Conservation (phyloP, 1,140 invertebrate species). For the Macrostomum lignano region DNA sequence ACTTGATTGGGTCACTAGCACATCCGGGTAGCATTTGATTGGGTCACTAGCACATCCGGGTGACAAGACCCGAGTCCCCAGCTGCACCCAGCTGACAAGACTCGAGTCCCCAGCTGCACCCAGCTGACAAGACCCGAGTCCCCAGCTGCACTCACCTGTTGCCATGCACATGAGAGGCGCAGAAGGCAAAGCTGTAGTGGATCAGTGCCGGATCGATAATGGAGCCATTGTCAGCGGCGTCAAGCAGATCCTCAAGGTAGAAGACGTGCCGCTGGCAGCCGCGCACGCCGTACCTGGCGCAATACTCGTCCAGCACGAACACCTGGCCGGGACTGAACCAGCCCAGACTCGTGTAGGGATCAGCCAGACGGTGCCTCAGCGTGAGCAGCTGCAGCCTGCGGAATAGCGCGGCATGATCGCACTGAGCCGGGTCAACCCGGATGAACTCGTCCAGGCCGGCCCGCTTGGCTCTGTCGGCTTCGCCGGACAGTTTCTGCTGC, state of each 20-base stretch:
- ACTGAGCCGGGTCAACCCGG: conserved; percentile 80
- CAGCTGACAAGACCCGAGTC: too few relatives aligned
- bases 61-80: too few relatives aligned
- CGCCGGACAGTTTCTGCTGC: neutral
- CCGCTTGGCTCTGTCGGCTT: conserved; percentile 69
- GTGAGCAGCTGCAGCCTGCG: conserved; percentile 63
- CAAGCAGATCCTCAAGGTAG: conserved; percentile 75
- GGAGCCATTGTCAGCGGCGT: conserved; percentile 58
- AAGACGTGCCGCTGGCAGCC: conserved; percentile 81
- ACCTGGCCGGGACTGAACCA: conserved; percentile 98
- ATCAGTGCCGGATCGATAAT: conserved; percentile 93
- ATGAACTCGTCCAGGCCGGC: conserved; percentile 98
- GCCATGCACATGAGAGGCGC: conserved; percentile 87
- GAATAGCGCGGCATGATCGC: conserved; percentile 70
- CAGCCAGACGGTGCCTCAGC: conserved; percentile 70
- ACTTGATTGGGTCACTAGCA: too few relatives aligned
- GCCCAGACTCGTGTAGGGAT: conserved; percentile 85
- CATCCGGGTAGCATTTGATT: too few relatives aligned
- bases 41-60: too few relatives aligned
- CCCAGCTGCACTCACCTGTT: too few relatives aligned
- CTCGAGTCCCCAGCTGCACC: too few relatives aligned
- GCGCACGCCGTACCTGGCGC: conserved; percentile 74
- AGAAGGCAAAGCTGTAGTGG: conserved; percentile 93
- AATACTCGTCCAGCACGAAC: conserved; percentile 91
- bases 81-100: too few relatives aligned